These are phyloP conservation scores for Molossus molossus DNA, from an alignment of 2,797 vertebrate species.

Conservation along the genomic window DNA sequence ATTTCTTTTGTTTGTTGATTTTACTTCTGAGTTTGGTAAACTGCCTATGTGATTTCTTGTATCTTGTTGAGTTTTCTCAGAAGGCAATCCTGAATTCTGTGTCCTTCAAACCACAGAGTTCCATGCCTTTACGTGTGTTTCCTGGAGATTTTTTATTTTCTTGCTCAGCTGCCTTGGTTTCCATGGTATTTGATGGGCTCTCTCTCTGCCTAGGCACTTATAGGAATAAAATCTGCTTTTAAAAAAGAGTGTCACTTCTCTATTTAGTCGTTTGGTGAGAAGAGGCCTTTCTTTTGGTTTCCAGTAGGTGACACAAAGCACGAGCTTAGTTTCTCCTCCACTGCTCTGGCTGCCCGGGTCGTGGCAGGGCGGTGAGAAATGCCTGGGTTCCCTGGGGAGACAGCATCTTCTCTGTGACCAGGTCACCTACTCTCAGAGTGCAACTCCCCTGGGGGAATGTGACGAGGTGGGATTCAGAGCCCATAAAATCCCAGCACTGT, in stretches of 20 bases:
- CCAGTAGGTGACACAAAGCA: background rate
- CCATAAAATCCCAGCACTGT: background rate
- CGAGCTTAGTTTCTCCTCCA: background rate
- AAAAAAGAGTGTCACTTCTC: background rate
- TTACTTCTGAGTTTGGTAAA: background rate
- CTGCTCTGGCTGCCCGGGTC: background rate
- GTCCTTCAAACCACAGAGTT: background rate
- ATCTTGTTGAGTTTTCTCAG: background rate
- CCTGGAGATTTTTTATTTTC: too few relatives aligned
- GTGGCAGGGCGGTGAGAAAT: background rate
- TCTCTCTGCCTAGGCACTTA: background rate
- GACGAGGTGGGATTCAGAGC: background rate
- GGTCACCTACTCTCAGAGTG: background rate
- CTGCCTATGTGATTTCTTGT: background rate
- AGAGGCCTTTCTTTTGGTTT: background rate
- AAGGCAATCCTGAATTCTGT: background rate
- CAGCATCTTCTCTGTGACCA: background rate
- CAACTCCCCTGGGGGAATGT: too few relatives aligned
- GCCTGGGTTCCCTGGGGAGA: background rate
- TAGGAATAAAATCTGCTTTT: background rate
- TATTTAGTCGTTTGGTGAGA: background rate
- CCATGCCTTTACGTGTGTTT: background rate
- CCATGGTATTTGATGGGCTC: too few relatives aligned
- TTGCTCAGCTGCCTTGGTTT: too few relatives aligned
- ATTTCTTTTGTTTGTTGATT: background rate